Evolutionary conservation across 2,113 vertebrate species (phyloP).

Genomic region (Buteo buteo): DNA sequence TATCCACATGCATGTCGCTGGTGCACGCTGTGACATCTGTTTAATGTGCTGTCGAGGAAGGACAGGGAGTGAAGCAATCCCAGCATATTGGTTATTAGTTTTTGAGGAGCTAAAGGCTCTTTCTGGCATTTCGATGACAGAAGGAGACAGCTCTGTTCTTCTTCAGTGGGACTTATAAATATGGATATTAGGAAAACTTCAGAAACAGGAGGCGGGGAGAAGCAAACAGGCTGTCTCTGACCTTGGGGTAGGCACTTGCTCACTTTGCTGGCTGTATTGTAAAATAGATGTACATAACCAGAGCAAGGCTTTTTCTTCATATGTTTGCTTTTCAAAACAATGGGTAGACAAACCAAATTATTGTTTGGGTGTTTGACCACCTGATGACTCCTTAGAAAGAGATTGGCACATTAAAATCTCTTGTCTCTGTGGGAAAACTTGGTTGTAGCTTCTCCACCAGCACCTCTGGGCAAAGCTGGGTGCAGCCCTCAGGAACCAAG

Average conservation of each 20-base stretch:
- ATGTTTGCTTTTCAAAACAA: not conserved
- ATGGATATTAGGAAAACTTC: not conserved
- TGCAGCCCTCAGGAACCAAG: not conserved
- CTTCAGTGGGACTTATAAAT: not conserved
- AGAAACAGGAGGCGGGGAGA: not conserved
- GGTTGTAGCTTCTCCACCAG: not conserved
- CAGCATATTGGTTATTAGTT: not conserved
- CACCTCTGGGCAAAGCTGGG: not conserved
- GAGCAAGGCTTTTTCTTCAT: not conserved
- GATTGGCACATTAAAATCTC: not conserved
- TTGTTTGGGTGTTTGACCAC: not conserved
- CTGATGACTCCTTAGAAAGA: not conserved
- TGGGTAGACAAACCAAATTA: not conserved
- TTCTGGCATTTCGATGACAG: not conserved
- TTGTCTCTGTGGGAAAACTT: not conserved
- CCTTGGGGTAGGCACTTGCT: rapidly evolving
- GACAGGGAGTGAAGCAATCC: not conserved
- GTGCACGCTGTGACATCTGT: not conserved
- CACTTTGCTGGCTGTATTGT: not conserved
- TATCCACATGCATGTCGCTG: not conserved
- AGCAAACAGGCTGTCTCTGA: not conserved
- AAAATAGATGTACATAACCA: not conserved
- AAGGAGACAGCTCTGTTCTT: not conserved
- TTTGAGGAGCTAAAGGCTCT: not conserved
- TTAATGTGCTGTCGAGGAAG: not conserved